Percentiles rank a stretch among this genome's conserved stretches.
Conservation (phyloP, 1,140 invertebrate genomes). For the Drosophila insularis region DNA sequence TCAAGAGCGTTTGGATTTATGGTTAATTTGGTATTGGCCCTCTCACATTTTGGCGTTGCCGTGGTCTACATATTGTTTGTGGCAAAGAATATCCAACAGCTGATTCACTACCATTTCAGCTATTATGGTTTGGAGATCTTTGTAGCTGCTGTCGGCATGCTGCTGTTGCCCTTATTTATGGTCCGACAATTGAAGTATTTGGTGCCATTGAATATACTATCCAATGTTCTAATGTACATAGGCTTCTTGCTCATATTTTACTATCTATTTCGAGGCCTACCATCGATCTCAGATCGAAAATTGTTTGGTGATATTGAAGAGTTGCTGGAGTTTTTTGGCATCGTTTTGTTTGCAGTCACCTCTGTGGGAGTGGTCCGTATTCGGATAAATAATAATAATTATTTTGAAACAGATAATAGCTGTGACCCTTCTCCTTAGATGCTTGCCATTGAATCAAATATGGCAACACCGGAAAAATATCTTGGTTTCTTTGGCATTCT, state of each 20-base stretch:
- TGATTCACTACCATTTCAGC: neutral
- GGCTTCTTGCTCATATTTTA: constrained; percentile 33
- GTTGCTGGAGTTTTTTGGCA: constrained; percentile 28
- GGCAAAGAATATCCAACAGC: neutral
- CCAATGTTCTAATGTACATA: constrained; percentile 17
- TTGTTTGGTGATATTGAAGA: neutral
- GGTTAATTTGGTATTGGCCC: constrained; percentile 24
- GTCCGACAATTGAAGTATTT: constrained; percentile 37
- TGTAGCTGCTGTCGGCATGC: constrained; percentile 13
- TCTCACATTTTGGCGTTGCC: constrained; percentile 31
- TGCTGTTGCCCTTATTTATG: constrained; percentile 29
- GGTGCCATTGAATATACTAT: constrained; percentile 30
- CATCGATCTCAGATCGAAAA: constrained; percentile 7
- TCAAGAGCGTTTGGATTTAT: constrained; percentile 1
- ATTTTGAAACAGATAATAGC: too few relatives aligned
- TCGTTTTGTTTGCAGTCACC: constrained; percentile 36
- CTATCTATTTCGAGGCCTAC: constrained; percentile 33
- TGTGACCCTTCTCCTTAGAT: constrained; percentile 24
- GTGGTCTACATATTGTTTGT: constrained; percentile 49
- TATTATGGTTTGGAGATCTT: neutral
- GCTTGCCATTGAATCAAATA: constrained; percentile 43
- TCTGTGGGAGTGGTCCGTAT: constrained; percentile 54
- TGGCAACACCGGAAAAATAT: constrained; percentile 36
- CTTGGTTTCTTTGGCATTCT: constrained; percentile 35
- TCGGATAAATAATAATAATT: neutral